Base-by-base conservation (phyloP, 2,888 invertebrate species). In the Nymphalis urticae region DNA sequence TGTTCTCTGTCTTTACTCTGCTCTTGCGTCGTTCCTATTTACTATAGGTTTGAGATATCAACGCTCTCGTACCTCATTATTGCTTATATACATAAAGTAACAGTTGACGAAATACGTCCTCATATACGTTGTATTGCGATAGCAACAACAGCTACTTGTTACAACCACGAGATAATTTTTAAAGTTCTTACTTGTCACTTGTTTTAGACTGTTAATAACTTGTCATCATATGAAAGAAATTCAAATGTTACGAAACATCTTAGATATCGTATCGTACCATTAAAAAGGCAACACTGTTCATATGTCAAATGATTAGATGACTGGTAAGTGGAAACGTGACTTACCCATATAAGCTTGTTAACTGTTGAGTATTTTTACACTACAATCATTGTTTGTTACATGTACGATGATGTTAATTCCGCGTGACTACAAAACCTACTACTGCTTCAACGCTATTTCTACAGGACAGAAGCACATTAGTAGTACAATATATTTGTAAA, bases 21-120 rank as follows among this genome's bases (percentile, higher is more conserved):
- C 89, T 91, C 90, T 90, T 90, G 90, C 89, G 89, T 85, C 88
- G 88, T 80, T 85, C 81, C 82, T 81, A 81, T 81, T 79, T 78
- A 74, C 75, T 75, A 75, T 72, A 73, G 66, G 72, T 73, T 69
- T 62, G 66, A 58, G 68, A 75, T 72, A 75, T 70, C 72, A 66
- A 68, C 66, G 68, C 68, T 62, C 54, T 64, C 64, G 51, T 71
- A 68, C 66, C 72, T 71, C 59, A 63, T 54, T 62, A 19, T 63
- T 56, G 58, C 42, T 58, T 58, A 58, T 58, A 42, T 50, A 62
- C 62, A 50, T 48, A 56, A 48, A 42, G 19, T 19, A 42, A 58
- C 58, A 54, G 24, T 56, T 64, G 56, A 64, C 19, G 51, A 32
- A 51, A 62, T 62, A 50, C 32, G 24, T 48, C 47, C 47, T 17